Evolutionary conservation across 2,113 vertebrate genomes (phyloP).

Genomic region (Gorsachius goisagi): DNA sequence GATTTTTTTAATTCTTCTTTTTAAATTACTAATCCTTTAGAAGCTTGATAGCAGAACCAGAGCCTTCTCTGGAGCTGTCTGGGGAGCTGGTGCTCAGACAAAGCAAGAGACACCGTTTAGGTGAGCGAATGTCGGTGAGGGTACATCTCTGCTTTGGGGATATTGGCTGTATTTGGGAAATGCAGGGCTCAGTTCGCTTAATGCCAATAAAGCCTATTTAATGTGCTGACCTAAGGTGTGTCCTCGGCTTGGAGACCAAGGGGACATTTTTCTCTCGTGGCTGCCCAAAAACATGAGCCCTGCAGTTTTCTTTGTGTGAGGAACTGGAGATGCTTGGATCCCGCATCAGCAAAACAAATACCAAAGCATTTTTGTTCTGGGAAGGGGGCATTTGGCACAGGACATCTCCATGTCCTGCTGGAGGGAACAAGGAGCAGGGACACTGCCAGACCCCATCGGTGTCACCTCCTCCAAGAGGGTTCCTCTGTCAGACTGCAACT

Average conservation of each 20-base stretch:
- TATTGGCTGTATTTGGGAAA: accelerated
- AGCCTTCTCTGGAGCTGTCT: neutral
- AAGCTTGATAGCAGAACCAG: neutral
- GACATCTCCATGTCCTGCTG: accelerated
- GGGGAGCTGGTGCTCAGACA: neutral
- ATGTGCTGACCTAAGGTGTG: neutral
- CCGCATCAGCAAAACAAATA: accelerated
- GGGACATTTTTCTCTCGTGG: neutral
- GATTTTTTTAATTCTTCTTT: neutral
- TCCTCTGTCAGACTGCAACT: neutral
- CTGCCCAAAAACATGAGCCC: neutral
- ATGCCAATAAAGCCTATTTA: neutral
- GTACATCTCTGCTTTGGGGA: neutral
- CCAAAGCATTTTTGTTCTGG: accelerated
- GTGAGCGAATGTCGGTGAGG: neutral
- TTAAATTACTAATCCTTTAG: neutral
- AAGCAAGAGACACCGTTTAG: neutral
- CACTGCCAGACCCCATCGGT: neutral
- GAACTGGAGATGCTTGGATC: neutral
- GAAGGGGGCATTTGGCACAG: neutral
- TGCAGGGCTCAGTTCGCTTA: neutral
- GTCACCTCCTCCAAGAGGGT: neutral
- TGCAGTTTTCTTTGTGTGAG: neutral
- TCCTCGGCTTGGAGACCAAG: accelerated
- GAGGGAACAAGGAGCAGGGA: neutral